Base-by-base conservation (phyloP, 2,888 invertebrate species). In the Napeogenes inachia region DNA sequence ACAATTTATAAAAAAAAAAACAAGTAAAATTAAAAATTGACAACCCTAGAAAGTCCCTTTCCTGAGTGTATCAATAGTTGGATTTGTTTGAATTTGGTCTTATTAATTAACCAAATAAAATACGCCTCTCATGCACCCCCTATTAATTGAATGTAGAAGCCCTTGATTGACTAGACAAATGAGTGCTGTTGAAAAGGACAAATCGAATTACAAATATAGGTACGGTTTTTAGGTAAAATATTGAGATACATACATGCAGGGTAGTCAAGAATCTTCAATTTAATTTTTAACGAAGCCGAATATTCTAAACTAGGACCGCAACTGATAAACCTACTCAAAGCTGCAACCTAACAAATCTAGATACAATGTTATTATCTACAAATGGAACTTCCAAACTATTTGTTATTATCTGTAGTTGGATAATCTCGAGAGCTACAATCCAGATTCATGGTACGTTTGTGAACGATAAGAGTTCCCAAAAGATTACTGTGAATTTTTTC, bases 71-170 rank as follows among this genome's bases (percentile, higher is more conserved):
- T 89, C 89, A 89, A 85, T 88, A 84, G 82, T 80, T 74, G 78
- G 82, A 84, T 83, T 84, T 88, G 84, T 89, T 89, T 89, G 89
- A 87, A 78, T 85, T 86, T 79, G 89, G 86, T 85, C 79, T 85
- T 88, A 88, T 89, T 90, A 89, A 89, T 89, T 88, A 89, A 85
- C 85, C 80, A 79, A 85, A 89, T 87, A 82, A 84, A 81, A 80
- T 75, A 66, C 65, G 65, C 64, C 62, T 61, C 59, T 54, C 57
- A 56, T 47, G 59, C 62, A 65, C 65, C 68, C 66, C 57, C 56
- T 59, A 60, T 63, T 58, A 60, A 61, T 62, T 63, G 62, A 57
- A 35, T 66, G 63, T 58, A 56, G 60, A 62, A 59, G 61, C 62
- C 60, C 56, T 66, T 61, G 59, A 66, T 59, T 46, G 59, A 60